These are phyloP conservation scores for Cacajao melanocephalus DNA, from an alignment of 2,797 vertebrate species.

Conservation along the genomic window DNA sequence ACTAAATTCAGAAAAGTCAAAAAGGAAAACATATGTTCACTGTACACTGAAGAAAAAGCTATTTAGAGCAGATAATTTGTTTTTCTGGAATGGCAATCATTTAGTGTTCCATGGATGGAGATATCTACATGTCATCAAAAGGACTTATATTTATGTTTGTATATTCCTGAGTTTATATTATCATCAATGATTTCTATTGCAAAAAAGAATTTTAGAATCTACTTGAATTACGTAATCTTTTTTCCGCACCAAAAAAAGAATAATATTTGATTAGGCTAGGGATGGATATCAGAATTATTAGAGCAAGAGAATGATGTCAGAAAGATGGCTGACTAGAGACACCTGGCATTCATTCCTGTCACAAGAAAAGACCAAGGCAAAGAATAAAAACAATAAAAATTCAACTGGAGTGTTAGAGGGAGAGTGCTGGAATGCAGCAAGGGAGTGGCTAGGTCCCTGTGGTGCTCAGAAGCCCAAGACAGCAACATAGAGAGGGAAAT, in stretches of 20 bases:
- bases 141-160: neutral
- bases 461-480: neutral
- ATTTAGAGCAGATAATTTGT: neutral
- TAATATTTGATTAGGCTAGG: neutral
- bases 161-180: neutral
- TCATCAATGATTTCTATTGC: neutral
- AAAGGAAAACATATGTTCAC: neutral
- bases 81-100: neutral
- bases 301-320: neutral
- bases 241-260: neutral
- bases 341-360: neutral
- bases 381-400: neutral
- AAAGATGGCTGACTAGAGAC: neutral
- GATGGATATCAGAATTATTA: neutral
- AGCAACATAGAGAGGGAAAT: neutral
- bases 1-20: neutral
- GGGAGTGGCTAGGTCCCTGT: neutral
- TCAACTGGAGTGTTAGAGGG: neutral
- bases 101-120: neutral
- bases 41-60: neutral
- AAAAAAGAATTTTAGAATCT: neutral
- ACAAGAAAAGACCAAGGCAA: neutral
- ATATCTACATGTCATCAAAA: neutral
- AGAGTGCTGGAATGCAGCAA: neutral
- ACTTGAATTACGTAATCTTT: neutral